A percentile compares a stretch with the other conserved stretches of the same genome.
These are phyloP conservation scores for Phalacrocorax aristotelis DNA, from an alignment of 2,113 vertebrate species.

Conservation along the genomic window DNA sequence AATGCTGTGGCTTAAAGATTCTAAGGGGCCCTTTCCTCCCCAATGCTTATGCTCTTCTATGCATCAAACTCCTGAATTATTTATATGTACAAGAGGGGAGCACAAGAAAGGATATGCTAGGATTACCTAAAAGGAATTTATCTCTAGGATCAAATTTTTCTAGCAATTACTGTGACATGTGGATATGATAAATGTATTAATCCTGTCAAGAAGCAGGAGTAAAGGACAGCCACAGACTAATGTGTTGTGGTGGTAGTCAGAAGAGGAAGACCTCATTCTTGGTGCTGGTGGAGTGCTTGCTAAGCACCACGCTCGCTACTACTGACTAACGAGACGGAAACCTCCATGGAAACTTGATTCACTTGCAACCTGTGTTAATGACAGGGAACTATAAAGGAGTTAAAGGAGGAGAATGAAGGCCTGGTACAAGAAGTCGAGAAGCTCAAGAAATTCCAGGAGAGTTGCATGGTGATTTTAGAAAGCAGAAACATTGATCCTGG, in stretches of 20 bases:
- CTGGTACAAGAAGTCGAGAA: slow-evolving; percentile 70
- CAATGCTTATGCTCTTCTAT: not conserved
- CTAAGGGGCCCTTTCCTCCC: not conserved
- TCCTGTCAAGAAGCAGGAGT: not conserved
- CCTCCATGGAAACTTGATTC: not conserved
- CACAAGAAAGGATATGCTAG: not conserved
- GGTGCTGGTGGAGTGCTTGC: not conserved
- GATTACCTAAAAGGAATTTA: not conserved
- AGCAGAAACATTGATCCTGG: slow-evolving; percentile 69
- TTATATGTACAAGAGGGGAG: not conserved
- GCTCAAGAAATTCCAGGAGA: slow-evolving; percentile 72
- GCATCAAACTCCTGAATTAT: not conserved
- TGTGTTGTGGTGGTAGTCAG: not conserved
- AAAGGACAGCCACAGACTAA: not conserved
- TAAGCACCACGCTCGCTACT: not conserved
- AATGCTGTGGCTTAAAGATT: not conserved
- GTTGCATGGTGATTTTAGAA: slow-evolving; percentile 71
- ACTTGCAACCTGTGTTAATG: not conserved
- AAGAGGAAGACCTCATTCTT: not conserved
- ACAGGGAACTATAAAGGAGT: slow-evolving; percentile 26
- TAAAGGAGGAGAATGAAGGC: slow-evolving; percentile 25
- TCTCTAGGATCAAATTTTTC: not conserved
- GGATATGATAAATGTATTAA: not conserved
- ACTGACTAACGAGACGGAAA: not conserved
- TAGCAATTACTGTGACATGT: not conserved